Percentiles rank a stretch among this genome's conserved stretches.
These are phyloP conservation scores for Phragmatobia fuliginosa DNA, from an alignment of 2,888 invertebrate genomes.

Conservation along the genomic window DNA sequence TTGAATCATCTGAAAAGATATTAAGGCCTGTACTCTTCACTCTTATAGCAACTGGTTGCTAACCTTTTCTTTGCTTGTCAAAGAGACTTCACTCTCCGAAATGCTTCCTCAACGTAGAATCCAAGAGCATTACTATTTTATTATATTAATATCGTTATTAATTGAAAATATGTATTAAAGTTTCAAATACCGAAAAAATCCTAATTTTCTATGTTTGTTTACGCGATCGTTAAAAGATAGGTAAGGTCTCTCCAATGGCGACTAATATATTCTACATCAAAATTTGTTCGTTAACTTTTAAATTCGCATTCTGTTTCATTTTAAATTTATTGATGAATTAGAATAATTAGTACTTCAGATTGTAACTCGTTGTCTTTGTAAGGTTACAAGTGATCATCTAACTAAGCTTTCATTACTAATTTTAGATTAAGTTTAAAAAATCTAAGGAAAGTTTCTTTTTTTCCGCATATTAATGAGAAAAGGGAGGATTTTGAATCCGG, in stretches of 20 bases:
- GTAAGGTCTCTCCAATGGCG: neutral
- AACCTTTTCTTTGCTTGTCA: too few species aligned
- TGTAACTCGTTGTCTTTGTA: neutral
- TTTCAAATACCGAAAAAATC: neutral
- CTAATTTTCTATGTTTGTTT: neutral
- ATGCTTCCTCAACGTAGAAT: too few species aligned
- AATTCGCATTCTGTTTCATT: neutral
- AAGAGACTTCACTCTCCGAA: too few species aligned
- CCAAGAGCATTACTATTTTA: too few species aligned
- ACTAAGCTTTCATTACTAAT: conserved; percentile 12
- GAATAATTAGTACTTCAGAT: conserved; percentile 13
- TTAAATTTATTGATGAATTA: conserved; percentile 1
- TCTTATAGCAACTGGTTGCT: too few species aligned
- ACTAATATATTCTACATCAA: neutral
- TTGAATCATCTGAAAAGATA: too few species aligned
- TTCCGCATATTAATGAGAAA: conserved; percentile 42
- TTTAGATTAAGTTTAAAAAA: conserved; percentile 19
- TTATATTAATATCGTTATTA: too few species aligned
- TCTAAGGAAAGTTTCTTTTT: conserved; percentile 21
- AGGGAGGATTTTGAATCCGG: conserved; percentile 29
- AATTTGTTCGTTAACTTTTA: neutral
- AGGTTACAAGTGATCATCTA: neutral
- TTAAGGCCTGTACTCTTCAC: too few species aligned
- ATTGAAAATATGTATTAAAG: too few species aligned
- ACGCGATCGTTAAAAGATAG: neutral